phyloP scores from a whole-genome alignment of 2,888 invertebrate species.

The Hydrotaea cyrtoneurina region DNA sequence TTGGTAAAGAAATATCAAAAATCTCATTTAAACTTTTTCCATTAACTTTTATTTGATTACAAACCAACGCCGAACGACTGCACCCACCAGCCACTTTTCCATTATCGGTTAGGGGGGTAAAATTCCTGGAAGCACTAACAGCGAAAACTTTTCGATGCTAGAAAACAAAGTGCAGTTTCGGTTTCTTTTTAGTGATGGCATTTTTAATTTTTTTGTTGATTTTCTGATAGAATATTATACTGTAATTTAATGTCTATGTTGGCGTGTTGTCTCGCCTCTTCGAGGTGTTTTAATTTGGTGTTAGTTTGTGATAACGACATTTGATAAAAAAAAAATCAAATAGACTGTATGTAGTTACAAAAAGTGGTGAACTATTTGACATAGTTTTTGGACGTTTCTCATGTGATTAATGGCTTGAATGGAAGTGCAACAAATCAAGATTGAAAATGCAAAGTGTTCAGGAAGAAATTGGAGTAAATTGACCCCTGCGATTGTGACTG shows the following conservation, averaged over 20 bases:
- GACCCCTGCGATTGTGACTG: too few relatives aligned
- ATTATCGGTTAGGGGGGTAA: neutral
- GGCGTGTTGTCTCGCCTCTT: neutral
- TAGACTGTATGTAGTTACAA: too few relatives aligned
- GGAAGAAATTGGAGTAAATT: neutral
- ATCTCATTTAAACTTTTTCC: constrained; percentile 67
- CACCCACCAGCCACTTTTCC: constrained; percentile 2
- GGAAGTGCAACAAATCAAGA: neutral
- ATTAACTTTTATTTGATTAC: constrained; percentile 65
- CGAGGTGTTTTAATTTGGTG: constrained; percentile 23
- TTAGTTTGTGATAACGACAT: constrained; percentile 38
- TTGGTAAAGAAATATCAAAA: constrained; percentile 52
- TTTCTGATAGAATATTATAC: constrained; percentile 46
- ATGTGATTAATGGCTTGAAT: neutral
- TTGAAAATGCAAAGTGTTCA: neutral
- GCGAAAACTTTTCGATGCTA: constrained; percentile 12
- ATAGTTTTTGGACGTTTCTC: too few relatives aligned
- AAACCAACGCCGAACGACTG: constrained; percentile 7
- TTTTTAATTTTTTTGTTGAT: neutral
- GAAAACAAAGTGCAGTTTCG: neutral
- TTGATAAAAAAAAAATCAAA: constrained; percentile 14
- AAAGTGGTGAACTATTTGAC: too few relatives aligned
- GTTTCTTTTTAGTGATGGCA: neutral
- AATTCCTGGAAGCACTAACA: neutral
- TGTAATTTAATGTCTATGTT: constrained; percentile 43